Base-by-base conservation (phyloP, 1,140 invertebrate species). In the Pseudomyrmex concolor region DNA sequence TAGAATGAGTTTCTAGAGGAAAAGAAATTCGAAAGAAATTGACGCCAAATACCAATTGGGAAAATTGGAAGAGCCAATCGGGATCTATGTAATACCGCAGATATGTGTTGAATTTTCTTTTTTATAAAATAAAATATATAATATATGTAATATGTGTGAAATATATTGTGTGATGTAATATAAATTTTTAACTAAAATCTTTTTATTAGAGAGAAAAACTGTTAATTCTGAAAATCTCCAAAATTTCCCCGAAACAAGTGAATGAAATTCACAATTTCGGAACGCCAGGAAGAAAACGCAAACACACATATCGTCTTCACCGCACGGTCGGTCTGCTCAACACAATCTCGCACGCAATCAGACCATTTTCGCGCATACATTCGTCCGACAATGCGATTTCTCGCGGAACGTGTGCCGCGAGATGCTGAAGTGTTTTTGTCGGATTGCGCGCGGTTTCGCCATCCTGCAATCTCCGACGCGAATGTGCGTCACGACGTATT, bases 401-500 rank as follows among this genome's bases (percentile, higher is more conserved):
- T 25, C 12, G 12, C 7, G 54, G 34, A 59, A 34, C 34, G 57
- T 7, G 34, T 17, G 62, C 17, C 1, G 59, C 48, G 62, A 60
- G 50, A 57, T 0, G 13, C 15, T n/a, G 50, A 48, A 45, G 51
- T 48, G 57, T 71, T 71, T 70, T 80, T 76, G 60, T 13, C 48
- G 25, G 34, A 22, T n/a, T 8, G 48, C 50, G 62, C 48, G 62
- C 48, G 68, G 51, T 48, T 77, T 54, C 62, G 17, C 10, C 48
- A 48, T 4, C n/a, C 13, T 22, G n/a, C 54, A 59, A 17, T 80
- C 19, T 60, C n/a, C 66, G 54, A 59, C 50, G 12, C 57, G 63
- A 17, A 78, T 45, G 64, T 45, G 64, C 51, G 43, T 17, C 19
- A 66, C 66, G 19, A 59, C 43, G 54, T 59, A 71, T 80, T 80